Base-by-base conservation (phyloP, 1,140 invertebrate species). In the Drosophila azteca region DNA sequence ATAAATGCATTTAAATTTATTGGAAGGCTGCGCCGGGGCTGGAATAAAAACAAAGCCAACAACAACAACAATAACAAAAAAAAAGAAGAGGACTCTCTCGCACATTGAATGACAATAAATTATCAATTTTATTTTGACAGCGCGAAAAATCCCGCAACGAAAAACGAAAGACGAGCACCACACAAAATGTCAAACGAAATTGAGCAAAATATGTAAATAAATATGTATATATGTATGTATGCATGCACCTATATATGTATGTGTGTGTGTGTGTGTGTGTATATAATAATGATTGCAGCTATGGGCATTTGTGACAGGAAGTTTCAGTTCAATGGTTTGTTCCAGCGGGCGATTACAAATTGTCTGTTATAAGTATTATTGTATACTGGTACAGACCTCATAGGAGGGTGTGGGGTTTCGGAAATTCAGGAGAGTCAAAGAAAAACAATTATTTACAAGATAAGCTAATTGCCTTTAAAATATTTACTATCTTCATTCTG, bases 1-100 rank as follows among this genome's bases (percentile, higher is more conserved):
- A 88, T 88, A 88, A 88, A 88, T 88, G 84, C 84, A 88, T 89
- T 88, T 84, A 89, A 89, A 89, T 89, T 89, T 89, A 89, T 89
- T 90, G 80, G 75, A 90, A 88, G 67, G 55, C 70, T 60, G 54
- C 66, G 78, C 63, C 77, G 63, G 50, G 54, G 51, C 46, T 64
- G 26, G 48, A 75, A 72, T 58, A 87, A 67, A 46, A 29, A 68
- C 45, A 20, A 45, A 24, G 53, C 13, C 35, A 59, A n/a, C n/a
- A n/a, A n/a, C n/a, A n/a, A n/a, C n/a, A n/a, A n/a, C n/a, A n/a
- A n/a, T n/a, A n/a, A n/a, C n/a, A n/a, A n/a, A n/a, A n/a, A n/a
- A 60, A 52, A 46, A 26, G 55, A 59, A 71, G 60, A 59, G 60
- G 35, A 70, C 65, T 60, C 82, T 60, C 82, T 85, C 63, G 54